Base-by-base conservation (phyloP, 2,888 invertebrate genomes). In the Drosophila paracracens region DNA sequence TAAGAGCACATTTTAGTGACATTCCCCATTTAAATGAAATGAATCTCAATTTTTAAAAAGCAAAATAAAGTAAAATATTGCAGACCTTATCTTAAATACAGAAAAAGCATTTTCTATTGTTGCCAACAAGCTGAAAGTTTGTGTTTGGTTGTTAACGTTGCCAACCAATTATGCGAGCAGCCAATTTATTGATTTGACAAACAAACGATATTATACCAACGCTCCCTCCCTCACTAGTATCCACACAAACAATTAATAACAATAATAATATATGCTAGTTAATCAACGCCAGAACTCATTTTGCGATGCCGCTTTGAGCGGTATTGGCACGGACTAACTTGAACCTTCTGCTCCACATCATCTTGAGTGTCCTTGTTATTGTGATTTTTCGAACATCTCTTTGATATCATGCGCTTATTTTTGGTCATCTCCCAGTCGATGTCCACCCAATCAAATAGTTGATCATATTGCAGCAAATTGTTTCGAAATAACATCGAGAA, bases 391-490 rank as follows among this genome's bases (percentile, higher is more conserved):
- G 27, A 60, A 0, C 61, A 33, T 36, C 29, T 11, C 33, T 43
- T 25, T 16, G 2, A 59, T 3, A 40, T 21, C 4, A 27, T 6
- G 1, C 62, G 43, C 6, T 56, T 51, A 13, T 58, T 38, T 0
- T 51, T 27, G 1, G 36, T 31, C 50, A 51, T 36, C 46, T 75
- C 73, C 31, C 35, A n/a, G 10, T 77, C 51, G 5, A 74, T 35
- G 7, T 69, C 56, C 11, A 76, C 72, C 86, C 86, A 87, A 43
- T 87, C 86, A 46, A 73, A 87, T 1, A 66, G 59, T 27, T 70
- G 71, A 31, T 87, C 89, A 10, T 54, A 53, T 2, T 70, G 21
- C 35, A 67, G 6, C 38, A n/a, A 52, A 8, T 63, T 46, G 33
- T 67, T 74, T 1, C 72, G 68, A 7, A 79, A 81, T 0, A 89